Percentiles rank a stretch among this genome's conserved stretches.
Evolutionary conservation across 2,888 invertebrate species (phyloP).

Genomic region (Pantelozetes paolii): DNA sequence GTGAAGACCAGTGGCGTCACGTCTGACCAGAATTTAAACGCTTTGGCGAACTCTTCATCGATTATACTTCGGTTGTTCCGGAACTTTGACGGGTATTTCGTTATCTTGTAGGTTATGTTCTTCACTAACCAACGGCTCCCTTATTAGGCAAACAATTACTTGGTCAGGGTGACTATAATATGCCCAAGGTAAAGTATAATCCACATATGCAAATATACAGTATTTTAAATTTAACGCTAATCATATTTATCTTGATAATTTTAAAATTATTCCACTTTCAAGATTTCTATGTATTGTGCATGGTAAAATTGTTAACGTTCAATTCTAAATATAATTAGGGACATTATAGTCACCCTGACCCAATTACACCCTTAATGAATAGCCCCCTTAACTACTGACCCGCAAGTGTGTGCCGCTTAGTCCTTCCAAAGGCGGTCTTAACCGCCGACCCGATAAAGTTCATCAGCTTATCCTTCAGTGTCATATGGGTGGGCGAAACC

Average conservation of each 20-base stretch:
- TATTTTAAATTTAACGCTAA: too few relatives aligned
- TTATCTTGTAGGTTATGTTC: constrained; percentile 27
- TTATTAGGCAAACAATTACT: background rate
- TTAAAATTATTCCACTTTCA: too few relatives aligned
- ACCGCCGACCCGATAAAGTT: background rate
- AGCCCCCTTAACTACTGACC: background rate
- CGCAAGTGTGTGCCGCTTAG: constrained; percentile 4
- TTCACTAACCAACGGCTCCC: background rate
- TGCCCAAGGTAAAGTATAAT: too few relatives aligned
- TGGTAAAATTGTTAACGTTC: too few relatives aligned
- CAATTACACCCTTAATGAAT: too few relatives aligned
- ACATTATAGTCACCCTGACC: too few relatives aligned
- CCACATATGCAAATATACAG: too few relatives aligned
- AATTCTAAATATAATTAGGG: too few relatives aligned
- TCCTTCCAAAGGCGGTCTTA: background rate
- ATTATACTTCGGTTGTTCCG: background rate
- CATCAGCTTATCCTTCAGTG: background rate
- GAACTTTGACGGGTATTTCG: background rate
- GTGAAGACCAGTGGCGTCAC: background rate
- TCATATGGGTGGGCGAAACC: background rate
- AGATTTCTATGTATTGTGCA: too few relatives aligned
- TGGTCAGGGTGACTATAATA: background rate
- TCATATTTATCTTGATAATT: too few relatives aligned
- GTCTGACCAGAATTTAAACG: constrained; percentile 18
- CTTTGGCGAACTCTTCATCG: constrained; percentile 1